phyloP scores from a whole-genome alignment of 35 echinoderm and acorn worm species.

The Heliocidaris erythrogramma region DNA sequence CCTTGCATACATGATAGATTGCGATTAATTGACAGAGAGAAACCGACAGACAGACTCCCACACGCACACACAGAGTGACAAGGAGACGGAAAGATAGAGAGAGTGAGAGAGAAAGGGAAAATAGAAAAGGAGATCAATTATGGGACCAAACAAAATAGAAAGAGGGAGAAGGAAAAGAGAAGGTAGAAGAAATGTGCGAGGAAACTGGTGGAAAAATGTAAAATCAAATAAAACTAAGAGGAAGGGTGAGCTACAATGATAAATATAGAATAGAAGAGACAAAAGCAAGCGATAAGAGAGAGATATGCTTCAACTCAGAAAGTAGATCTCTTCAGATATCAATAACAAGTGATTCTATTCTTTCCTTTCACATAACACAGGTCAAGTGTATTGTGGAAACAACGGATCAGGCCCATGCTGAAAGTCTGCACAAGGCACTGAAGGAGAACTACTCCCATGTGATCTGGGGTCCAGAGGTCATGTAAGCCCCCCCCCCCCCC shows the following conservation, averaged over 20 bases:
- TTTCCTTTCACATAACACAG: conserved; percentile 29
- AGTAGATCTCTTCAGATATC: no score
- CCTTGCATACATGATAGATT: background rate
- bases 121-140: background rate
- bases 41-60: background rate
- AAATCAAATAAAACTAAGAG: background rate
- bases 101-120: background rate
- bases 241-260: background rate
- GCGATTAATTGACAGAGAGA: background rate
- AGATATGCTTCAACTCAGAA: background rate
- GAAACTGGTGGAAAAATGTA: background rate
- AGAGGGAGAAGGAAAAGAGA: background rate
- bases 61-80: background rate
- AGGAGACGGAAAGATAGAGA: background rate
- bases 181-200: background rate
- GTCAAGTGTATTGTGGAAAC: conserved; percentile 96
- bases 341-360: background rate
- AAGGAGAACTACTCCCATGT: conserved; percentile 71
- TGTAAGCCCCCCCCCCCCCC: background rate
- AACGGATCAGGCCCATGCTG: conserved; percentile 77
- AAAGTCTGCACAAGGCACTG: conserved; percentile 59
- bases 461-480: conserved; percentile 67
- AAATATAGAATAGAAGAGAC: background rate
- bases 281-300: background rate
- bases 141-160: background rate